A percentile compares a stretch with the other conserved stretches of the same genome.
These are phyloP conservation scores for Archivesica marissinica DNA, from an alignment of 1,140 invertebrate species.

Conservation along the genomic window DNA sequence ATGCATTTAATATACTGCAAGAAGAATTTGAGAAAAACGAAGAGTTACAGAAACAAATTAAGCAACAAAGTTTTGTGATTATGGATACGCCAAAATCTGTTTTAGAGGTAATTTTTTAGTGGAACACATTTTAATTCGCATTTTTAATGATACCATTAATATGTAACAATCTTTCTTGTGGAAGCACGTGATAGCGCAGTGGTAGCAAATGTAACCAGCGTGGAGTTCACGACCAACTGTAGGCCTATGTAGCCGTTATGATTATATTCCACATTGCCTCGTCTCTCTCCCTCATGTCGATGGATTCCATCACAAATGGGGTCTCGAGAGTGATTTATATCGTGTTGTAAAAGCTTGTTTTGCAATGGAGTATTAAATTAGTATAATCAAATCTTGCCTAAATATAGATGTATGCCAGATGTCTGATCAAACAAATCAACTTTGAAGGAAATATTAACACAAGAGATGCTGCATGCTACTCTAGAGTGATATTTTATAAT, in stretches of 20 bases:
- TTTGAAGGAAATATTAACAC: too few relatives aligned
- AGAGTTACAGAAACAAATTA: conserved; percentile 31
- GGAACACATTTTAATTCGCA: too few relatives aligned
- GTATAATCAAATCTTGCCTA: too few relatives aligned
- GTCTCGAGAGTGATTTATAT: too few relatives aligned
- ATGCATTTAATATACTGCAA: conserved; percentile 60
- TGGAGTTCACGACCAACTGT: neutral
- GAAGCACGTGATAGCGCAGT: neutral
- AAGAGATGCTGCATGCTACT: too few relatives aligned
- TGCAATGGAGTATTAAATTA: too few relatives aligned
- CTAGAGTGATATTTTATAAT: too few relatives aligned
- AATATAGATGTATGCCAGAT: too few relatives aligned
- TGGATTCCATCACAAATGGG: too few relatives aligned
- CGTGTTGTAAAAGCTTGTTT: too few relatives aligned
- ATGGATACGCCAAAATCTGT: conserved; percentile 61
- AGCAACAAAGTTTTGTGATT: conserved; percentile 49
- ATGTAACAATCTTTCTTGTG: neutral
- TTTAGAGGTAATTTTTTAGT: conserved; percentile 20
- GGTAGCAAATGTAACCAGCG: neutral
- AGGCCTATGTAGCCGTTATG: neutral
- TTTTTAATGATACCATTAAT: neutral
- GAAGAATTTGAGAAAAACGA: conserved; percentile 54
- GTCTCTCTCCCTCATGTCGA: neutral
- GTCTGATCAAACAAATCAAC: too few relatives aligned
- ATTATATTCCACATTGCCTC: neutral